Evolutionary conservation across 2,888 invertebrate species (phyloP), one percentile per base, ranked within the genome.

Genomic region (Acrobasis repandana): DNA sequence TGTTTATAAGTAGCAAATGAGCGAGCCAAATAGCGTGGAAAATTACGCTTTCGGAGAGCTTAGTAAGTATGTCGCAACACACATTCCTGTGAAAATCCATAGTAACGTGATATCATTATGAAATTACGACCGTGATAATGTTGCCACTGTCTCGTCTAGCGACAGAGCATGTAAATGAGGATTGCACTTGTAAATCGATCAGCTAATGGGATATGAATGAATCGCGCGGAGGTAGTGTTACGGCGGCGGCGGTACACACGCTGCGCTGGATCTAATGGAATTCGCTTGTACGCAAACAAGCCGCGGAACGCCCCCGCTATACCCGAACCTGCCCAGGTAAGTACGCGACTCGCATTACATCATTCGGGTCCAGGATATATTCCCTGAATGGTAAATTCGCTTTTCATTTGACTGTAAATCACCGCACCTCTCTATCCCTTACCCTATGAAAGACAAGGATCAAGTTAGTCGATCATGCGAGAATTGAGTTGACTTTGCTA

Each of bases 201-300:
- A 88, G 86, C 85, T 90, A 90, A 90, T 90, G 89, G 90, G 86
- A 90, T 90, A 89, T 87, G 89, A 90, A 90, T 88, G 88, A 88
- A 86, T 28, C 43, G 88, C 83, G 81, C 76, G 79, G 76, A 83
- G 79, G 74, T 74, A 73, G 79, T 71, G 83, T 80, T 83, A 82
- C 82, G 86, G 86, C 74, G 88, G 86, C 81, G 79, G 80, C 77
- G 76, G 81, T 83, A 85, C 84, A 87, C 83, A 83, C 81, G 83
- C 79, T 79, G 85, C 81, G 83, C 79, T 79, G 85, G 83, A 83
- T 90, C 90, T 91, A 92, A 92, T 92, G 91, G 91, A 90, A 90
- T 92, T 91, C 87, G 82, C 91, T 88, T 92, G 91, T 92, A 89
- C 83, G 91, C 89, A 92, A 92, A 92, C 90, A 91, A 84, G 86